Conservation (phyloP, 2,888 invertebrate genomes). For the Terebella lapidaria region DNA sequence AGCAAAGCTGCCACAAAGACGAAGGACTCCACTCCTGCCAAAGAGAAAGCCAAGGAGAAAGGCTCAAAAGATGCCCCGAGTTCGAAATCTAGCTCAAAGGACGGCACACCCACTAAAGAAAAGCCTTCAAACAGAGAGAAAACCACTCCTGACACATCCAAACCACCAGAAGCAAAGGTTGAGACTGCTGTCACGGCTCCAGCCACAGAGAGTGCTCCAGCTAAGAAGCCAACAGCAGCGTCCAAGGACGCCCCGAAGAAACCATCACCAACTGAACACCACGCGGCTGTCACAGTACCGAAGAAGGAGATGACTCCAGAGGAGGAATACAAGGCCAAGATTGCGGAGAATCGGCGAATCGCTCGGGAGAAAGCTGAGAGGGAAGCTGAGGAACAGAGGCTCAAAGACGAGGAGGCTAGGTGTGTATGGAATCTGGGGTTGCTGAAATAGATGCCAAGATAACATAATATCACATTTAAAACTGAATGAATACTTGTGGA, state of each 20-base stretch:
- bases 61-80: too few relatives aligned
- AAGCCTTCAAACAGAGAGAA: too few relatives aligned
- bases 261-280: conserved; percentile 1
- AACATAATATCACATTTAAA: too few relatives aligned
- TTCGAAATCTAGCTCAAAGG: too few relatives aligned
- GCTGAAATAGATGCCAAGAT: too few relatives aligned
- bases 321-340: conserved; percentile 15
- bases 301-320: not conserved
- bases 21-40: not conserved
- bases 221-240: not conserved
- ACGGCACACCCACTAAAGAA: too few relatives aligned
- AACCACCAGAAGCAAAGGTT: too few relatives aligned
- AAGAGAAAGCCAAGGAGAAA: not conserved
- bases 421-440: too few relatives aligned
- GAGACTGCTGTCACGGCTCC: too few relatives aligned
- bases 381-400: conserved; percentile 14
- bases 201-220: too few relatives aligned
- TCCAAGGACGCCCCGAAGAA: not conserved
- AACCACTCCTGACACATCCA: too few relatives aligned
- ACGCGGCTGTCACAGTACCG: not conserved
- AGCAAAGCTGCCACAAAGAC: not conserved
- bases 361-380: conserved; percentile 17
- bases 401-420: conserved; percentile 6
- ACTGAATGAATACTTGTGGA: too few relatives aligned
- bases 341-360: conserved; percentile 13